A percentile compares a stretch with the other conserved stretches of the same genome.
phyloP scores from a whole-genome alignment of 2,113 vertebrate species.

The Catagonus wagneri region DNA sequence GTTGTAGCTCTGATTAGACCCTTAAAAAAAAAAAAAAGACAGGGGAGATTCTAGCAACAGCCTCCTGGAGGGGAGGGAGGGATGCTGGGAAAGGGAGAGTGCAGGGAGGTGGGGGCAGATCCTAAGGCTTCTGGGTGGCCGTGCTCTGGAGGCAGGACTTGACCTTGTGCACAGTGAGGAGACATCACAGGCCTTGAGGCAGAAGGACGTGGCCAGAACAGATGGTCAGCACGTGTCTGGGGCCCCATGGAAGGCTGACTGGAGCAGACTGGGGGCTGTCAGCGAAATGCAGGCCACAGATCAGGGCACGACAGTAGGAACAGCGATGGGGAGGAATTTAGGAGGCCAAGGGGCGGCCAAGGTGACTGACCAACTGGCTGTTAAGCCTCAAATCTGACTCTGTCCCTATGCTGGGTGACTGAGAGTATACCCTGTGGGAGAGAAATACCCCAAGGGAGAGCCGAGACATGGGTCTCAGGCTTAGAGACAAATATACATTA shows the following conservation, averaged over 20 bases:
- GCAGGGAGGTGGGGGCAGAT: neutral
- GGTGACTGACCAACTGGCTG: neutral
- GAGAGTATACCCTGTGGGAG: neutral
- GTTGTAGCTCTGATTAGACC: too few relatives aligned
- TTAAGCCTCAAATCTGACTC: neutral
- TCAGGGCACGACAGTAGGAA: neutral
- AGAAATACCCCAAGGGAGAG: neutral
- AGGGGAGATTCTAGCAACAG: neutral
- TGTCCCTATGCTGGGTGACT: neutral
- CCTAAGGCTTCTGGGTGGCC: neutral
- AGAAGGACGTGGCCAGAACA: neutral
- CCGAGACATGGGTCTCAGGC: neutral
- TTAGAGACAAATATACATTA: neutral
- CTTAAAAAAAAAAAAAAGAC: too few relatives aligned
- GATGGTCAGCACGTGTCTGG: neutral
- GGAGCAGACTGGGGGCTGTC: neutral
- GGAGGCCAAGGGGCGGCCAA: neutral
- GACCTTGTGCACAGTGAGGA: neutral
- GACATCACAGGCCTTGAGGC: neutral
- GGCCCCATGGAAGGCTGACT: neutral
- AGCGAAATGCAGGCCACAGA: neutral
- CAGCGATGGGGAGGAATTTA: neutral
- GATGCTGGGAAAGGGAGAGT: too few relatives aligned
- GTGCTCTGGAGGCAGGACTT: neutral
- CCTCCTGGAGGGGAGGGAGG: neutral